Conservation (phyloP, 2,888 invertebrate species). For the Eupeodes latifasciatus region DNA sequence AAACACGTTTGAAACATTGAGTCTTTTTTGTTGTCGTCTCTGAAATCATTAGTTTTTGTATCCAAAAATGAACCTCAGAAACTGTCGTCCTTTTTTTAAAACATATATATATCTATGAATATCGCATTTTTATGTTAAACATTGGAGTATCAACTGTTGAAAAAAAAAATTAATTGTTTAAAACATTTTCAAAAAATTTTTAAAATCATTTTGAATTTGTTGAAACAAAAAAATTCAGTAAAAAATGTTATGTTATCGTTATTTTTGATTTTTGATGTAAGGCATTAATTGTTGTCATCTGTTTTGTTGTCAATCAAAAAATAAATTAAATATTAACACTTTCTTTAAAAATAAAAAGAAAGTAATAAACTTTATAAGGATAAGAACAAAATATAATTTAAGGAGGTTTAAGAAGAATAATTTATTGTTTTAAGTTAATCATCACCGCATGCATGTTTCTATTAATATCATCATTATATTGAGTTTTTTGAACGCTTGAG, state of each 20-base stretch:
- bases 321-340: background rate
- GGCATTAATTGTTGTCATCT: conserved; percentile 25
- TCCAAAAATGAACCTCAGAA: conserved; percentile 59
- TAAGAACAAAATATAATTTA: conserved; percentile 1
- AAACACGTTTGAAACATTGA: conserved; percentile 83
- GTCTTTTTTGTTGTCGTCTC: conserved; percentile 56
- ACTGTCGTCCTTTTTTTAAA: conserved; percentile 53
- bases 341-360: conserved; percentile 30
- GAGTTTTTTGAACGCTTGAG: conserved; percentile 5
- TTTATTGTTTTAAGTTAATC: conserved; percentile 6
- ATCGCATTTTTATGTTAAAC: conserved; percentile 80
- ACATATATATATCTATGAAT: conserved; percentile 78
- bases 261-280: conserved; percentile 59
- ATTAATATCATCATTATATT: background rate
- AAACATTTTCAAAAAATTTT: conserved; percentile 55
- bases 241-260: conserved; percentile 16
- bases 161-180: conserved; percentile 13
- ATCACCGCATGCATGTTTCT: conserved; percentile 32
- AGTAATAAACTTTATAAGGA: background rate
- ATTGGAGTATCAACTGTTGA: conserved; percentile 50
- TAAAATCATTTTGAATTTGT: conserved; percentile 44
- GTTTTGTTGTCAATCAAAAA: conserved; percentile 39
- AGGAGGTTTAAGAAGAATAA: conserved; percentile 2
- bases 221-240: conserved; percentile 39
- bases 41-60: conserved; percentile 62